Percentiles rank a stretch among this genome's conserved stretches.
These are phyloP conservation scores for Cirrhinus mrigala DNA, from an alignment of 2,797 vertebrate genomes.

Conservation along the genomic window DNA sequence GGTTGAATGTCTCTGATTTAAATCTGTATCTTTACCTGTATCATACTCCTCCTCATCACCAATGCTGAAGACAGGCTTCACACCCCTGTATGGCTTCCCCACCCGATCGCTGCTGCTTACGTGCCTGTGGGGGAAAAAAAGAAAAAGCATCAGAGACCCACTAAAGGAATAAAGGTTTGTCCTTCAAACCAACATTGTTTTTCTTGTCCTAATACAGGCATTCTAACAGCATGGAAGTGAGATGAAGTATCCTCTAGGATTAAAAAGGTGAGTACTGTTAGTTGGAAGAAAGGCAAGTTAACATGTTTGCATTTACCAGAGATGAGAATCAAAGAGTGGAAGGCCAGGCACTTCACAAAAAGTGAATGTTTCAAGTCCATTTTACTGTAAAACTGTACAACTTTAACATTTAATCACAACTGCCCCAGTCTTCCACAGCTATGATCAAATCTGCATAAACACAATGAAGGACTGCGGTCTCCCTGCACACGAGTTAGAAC, in stretches of 20 bases:
- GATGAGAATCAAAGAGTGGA: conserved; percentile 30
- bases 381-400: conserved; percentile 8
- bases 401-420: background rate
- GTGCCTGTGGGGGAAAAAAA: conserved; percentile 77
- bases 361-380: background rate
- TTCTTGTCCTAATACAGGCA: background rate
- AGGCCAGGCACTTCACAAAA: background rate
- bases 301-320: conserved; percentile 33
- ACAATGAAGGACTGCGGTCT: background rate
- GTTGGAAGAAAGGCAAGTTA: conserved; percentile 65
- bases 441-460: conserved; percentile 60
- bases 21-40: conserved; percentile 81
- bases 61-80: conserved; percentile 98
- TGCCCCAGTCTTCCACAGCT: conserved; percentile 46
- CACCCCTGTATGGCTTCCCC: conserved; percentile 95
- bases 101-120: conserved; percentile 97
- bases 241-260: conserved; percentile 34
- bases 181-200: conserved; percentile 4
- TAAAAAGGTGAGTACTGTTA: conserved; percentile 54
- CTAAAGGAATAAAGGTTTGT: background rate
- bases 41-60: conserved; percentile 98
- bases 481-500: background rate
- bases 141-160: background rate
- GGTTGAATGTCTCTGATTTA: background rate
- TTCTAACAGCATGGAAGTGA: conserved; percentile 17